Evolutionary conservation across 2,888 invertebrate genomes (phyloP), one percentile per base, ranked within the genome.

Genomic region (Theodoxus fluviatilis): DNA sequence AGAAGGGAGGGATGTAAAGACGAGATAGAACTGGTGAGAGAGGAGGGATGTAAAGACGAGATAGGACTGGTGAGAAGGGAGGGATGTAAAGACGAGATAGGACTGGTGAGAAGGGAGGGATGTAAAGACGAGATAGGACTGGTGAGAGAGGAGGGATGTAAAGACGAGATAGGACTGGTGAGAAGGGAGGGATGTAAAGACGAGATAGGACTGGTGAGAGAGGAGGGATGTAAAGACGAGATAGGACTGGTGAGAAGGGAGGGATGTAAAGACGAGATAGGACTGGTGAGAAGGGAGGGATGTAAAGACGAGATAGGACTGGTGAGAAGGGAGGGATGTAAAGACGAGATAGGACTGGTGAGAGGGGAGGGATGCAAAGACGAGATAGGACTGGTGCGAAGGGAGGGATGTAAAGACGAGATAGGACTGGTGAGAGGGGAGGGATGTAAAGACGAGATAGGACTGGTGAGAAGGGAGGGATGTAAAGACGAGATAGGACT

Each of bases 301-400:
- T 22, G 37, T 22, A 25, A 37, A 38, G 25, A 38, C n/a, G 63
- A 3, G 63, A 38, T 37, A 38, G n/a, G 25, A 38, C 37, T 37
- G 25, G n/a, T 38, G 3, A 63, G 22, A 63, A 25, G 40, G 38
- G 40, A 40, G 40, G 38, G 25, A 25, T 38, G 63, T 25, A 9
- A 61, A 38, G 38, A 38, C 35, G 37, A 61, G 37, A 61, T 35
- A 37, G n/a, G 38, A 3, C 35, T 35, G 25, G 61, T 38, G 61
- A 37, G 37, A 61, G 61, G 38, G 61, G 63, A 63, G 63, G 38
- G 38, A 63, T 37, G 38, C 37, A 63, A 40, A 63, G 38, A 63
- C n/a, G n/a, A n/a, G n/a, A n/a, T n/a, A n/a, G n/a, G n/a, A n/a
- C n/a, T n/a, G n/a, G n/a, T n/a, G n/a, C n/a, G n/a, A n/a, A n/a